These are phyloP conservation scores for Cryptocheilus praepositus DNA, from an alignment of 2,888 invertebrate genomes.

Conservation along the genomic window DNA sequence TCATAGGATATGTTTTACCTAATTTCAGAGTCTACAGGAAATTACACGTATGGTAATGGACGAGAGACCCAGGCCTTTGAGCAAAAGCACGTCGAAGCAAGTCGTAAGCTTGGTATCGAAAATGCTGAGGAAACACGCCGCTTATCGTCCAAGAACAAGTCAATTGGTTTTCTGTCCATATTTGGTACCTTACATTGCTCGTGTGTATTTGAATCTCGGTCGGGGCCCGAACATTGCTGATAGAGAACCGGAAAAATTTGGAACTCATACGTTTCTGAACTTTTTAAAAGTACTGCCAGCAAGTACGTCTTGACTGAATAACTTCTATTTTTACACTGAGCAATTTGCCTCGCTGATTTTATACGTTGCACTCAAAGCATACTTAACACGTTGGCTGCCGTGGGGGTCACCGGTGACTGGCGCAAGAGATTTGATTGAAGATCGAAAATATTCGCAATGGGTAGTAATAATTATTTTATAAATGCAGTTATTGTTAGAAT, in stretches of 20 bases:
- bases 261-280: conserved; percentile 39
- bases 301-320: not conserved
- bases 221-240: conserved; percentile 38
- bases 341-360: no score
- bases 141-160: conserved; percentile 59
- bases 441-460: no score
- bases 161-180: conserved; percentile 63
- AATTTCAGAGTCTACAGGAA: conserved; percentile 51
- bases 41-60: conserved; percentile 50
- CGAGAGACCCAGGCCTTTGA: conserved; percentile 48
- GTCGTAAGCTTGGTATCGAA: conserved; percentile 62
- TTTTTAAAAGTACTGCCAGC: conserved; percentile 33
- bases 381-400: no score
- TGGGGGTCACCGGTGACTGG: no score
- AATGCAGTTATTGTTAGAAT: no score
- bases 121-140: conserved; percentile 60
- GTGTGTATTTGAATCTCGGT: conserved; percentile 63
- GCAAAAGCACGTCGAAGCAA: conserved; percentile 35
- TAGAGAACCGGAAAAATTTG: conserved; percentile 26
- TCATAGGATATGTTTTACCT: no score
- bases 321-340: no score
- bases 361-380: no score
- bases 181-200: conserved; percentile 54
- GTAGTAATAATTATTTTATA: no score
- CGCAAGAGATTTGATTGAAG: no score